Percentiles rank a stretch among this genome's conserved stretches.
Conservation (phyloP, 1,140 invertebrate species). For the Cherax quadricarinatus region DNA sequence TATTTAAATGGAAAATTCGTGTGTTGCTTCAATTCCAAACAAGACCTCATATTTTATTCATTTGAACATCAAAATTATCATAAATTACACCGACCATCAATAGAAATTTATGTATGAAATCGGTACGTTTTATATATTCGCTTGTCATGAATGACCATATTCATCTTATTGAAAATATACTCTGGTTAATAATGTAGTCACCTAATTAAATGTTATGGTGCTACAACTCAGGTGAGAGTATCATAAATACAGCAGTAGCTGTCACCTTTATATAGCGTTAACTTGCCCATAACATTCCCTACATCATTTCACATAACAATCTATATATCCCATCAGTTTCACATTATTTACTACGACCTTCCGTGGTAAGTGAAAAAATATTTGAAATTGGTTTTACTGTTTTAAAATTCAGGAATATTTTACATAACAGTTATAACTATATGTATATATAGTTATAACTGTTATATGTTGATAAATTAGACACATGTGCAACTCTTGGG, state of each 20-base stretch:
- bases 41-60: conserved; percentile 44
- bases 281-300: not conserved
- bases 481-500: too few relatives aligned
- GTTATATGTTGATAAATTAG: not conserved
- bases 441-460: not conserved
- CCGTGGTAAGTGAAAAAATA: not conserved
- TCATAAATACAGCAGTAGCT: conserved; percentile 5
- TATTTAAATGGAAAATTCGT: conserved; percentile 27
- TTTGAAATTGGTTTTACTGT: not conserved
- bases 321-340: not conserved
- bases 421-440: too few relatives aligned
- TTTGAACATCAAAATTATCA: conserved; percentile 46
- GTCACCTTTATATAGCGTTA: conserved; percentile 10
- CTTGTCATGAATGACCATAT: conserved; percentile 15
- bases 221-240: not conserved
- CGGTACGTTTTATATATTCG: conserved; percentile 35
- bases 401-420: not conserved
- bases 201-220: conserved; percentile 39
- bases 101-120: conserved; percentile 21
- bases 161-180: conserved; percentile 37
- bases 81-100: conserved; percentile 47
- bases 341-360: not conserved
- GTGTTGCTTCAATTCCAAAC: conserved; percentile 30
- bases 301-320: not conserved
- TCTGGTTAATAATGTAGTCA: conserved; percentile 52